Base-by-base conservation (phyloP, 2,888 invertebrate species). In the Platypus cylindrus region DNA sequence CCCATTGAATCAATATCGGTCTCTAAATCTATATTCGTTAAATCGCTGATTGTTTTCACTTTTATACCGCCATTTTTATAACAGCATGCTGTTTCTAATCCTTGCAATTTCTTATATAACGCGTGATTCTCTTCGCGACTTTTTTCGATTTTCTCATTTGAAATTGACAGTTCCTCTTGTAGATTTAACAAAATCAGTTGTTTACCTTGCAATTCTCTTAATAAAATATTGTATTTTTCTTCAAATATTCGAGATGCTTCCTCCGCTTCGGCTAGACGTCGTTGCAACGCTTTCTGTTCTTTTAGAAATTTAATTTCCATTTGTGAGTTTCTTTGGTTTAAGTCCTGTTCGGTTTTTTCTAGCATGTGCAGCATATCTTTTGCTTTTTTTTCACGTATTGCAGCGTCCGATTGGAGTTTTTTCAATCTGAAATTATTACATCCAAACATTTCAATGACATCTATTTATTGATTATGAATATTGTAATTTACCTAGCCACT, bases 71-170 rank as follows among this genome's bases (percentile, higher is more conserved):
- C 70, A 40, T 73, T 68, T 41, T 72, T 71, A 46, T 71, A 71
- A 24, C 42, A 47, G 30, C 49, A 69, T 33, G 60, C 56, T 12
- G 73, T 73, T 60, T 84, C 83, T 15, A 84, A 55, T 48, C 83
- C 84, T 38, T 79, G 68, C 36, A 86, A 66, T 47, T 78, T 73
- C 31, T 70, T 68, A 49, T 78, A 83, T 14, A 86, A 64, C 12
- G 65, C 64, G 50, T 84, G 83, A 53, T 83, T 85, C 58, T 85
- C 85, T 51, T 81, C 78, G 24, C 78, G 76, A 37, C 79, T 78
- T 46, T 73, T 72, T 3, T 76, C 60, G 27, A 83, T 58, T 17
- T 71, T 64, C 39, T 81, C 78, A 50, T 77, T 76, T 3, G 75
- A 63, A 40, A 73, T 73, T 17, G 70, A 69, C 5, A 82, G 60